Evolutionary conservation across 2,797 vertebrate species (phyloP).

Genomic region (Acanthurus leucopareius): DNA sequence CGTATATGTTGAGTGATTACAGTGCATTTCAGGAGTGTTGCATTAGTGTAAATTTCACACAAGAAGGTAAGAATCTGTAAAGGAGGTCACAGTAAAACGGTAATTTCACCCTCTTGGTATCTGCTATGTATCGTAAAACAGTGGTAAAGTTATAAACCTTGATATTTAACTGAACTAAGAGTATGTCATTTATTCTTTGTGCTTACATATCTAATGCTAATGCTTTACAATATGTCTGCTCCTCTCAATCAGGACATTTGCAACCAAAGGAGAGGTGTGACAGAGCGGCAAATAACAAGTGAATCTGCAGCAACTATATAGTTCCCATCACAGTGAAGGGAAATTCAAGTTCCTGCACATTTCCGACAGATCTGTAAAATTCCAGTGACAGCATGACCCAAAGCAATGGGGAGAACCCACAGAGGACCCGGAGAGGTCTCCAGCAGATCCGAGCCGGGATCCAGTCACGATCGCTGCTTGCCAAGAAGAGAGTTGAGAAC

Average conservation of each 20-base stretch:
- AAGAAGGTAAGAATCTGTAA: neutral
- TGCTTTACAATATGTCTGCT: neutral
- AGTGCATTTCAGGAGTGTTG: neutral
- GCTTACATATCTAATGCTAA: neutral
- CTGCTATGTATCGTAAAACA: neutral
- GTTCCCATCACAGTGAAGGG: neutral
- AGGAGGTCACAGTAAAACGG: neutral
- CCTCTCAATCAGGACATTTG: conserved; percentile 9
- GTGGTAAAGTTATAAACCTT: neutral
- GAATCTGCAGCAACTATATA: neutral
- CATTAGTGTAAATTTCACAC: neutral
- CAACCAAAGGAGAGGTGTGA: conserved; percentile 37
- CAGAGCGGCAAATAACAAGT: neutral
- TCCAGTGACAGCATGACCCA: conserved; percentile 86
- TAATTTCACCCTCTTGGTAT: neutral
- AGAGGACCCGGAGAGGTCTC: conserved; percentile 84
- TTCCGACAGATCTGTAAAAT: conserved; percentile 16
- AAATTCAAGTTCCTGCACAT: conserved; percentile 5
- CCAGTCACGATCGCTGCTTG: conserved; percentile 87
- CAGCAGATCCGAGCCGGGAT: conserved; percentile 90
- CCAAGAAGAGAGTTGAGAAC: conserved; percentile 91
- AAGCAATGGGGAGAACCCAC: conserved; percentile 89
- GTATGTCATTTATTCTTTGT: neutral
- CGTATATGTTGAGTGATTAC: neutral
- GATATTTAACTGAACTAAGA: neutral